Evolutionary conservation across 2,113 vertebrate genomes (phyloP).

Genomic region (Dascyllus trimaculatus): DNA sequence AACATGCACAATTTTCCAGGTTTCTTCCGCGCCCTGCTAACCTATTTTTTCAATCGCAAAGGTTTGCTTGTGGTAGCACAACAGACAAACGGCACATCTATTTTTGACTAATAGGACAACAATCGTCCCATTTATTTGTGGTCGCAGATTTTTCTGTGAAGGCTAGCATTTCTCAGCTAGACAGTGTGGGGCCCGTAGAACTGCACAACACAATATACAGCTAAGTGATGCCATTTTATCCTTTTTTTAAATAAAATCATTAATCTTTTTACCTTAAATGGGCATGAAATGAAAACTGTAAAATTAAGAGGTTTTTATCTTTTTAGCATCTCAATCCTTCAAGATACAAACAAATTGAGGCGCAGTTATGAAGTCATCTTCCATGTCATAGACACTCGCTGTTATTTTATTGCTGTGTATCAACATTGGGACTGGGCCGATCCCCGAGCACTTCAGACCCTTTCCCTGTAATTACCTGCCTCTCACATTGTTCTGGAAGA

Average conservation of each 20-base stretch:
- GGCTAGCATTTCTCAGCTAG: conserved; percentile 58
- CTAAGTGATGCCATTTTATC: not conserved
- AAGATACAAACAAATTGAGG: conserved; percentile 25
- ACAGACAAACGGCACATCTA: conserved; percentile 78
- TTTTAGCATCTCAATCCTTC: conserved; percentile 8
- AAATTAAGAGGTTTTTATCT: not conserved
- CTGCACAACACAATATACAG: conserved; percentile 30
- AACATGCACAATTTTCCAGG: conserved; percentile 71
- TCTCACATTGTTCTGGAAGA: conserved; percentile 81
- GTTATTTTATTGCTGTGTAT: conserved; percentile 63
- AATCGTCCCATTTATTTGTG: conserved; percentile 79
- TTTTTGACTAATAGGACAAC: conserved; percentile 81
- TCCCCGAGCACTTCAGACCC: conserved; percentile 69
- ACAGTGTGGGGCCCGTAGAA: conserved; percentile 7
- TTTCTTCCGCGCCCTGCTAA: conserved; percentile 80
- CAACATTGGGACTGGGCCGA: conserved; percentile 63
- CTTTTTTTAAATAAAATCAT: not conserved
- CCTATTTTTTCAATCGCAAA: conserved; percentile 78
- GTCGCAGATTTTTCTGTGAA: conserved; percentile 70
- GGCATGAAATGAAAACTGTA: not conserved
- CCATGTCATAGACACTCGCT: conserved; percentile 12
- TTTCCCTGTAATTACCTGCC: conserved; percentile 84
- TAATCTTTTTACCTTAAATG: not conserved
- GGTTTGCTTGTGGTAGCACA: conserved; percentile 76
- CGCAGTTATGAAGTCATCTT: conserved; percentile 40